Evolutionary conservation across 2,113 vertebrate genomes (phyloP), one percentile per base, ranked within the genome.

Genomic region (Corythaeola cristata): DNA sequence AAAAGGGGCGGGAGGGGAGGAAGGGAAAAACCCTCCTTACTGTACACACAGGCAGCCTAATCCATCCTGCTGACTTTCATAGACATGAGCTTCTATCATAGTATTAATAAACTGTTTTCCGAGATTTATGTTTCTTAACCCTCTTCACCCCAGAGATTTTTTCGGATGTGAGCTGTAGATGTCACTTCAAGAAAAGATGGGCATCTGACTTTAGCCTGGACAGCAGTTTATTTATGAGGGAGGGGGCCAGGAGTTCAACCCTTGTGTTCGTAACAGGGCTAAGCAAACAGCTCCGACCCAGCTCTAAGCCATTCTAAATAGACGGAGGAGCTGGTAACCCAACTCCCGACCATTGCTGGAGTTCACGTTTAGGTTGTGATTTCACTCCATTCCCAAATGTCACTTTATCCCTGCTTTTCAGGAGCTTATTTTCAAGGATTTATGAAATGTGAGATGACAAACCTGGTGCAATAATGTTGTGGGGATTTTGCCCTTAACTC

Each of bases 351-450:
- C 68, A 60, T 22, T 77, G 50, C 96, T 72, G 92, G 95, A 89
- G 96, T 97, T 95, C 97, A 97, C 27, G 0, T 89, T 50, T 26
- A 59, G 96, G 93, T 88, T 96, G 90, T 72, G 94, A 93, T 79
- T 82, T 93, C 75, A 49, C 76, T 95, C 74, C 56, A 76, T 84
- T 96, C 95, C 95, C 95, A 92, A 91, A 83, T 24, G 62, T 94
- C 96, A 90, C 96, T 63, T 63, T 91, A 96, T 91, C 94, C 90
- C 86, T 87, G 81, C 93, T 97, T 97, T 97, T 97, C 95, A 91
- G 91, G 96, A 96, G 96, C 96, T 97, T 97, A 96, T 97, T 98
- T 98, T 92, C 89, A 63, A 94, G 89, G 96, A 90, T 96, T 97
- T 95, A 96, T 89, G 98, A 97, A 98, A 97, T 81, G 84, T 89